Conservation (phyloP, 2,888 invertebrate species). For the Drosophila paramelanica region DNA sequence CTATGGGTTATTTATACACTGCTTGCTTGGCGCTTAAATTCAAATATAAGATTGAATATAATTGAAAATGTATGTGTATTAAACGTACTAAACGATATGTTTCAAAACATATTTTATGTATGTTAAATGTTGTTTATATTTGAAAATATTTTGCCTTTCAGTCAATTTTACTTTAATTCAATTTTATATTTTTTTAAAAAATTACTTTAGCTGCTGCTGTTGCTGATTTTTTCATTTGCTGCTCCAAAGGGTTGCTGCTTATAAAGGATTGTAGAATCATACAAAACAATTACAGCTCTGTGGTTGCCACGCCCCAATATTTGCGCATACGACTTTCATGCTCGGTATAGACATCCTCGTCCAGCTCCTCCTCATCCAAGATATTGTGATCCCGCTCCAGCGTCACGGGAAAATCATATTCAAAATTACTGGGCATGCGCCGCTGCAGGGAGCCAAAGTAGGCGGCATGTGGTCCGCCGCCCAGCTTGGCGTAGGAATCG, state of each 20-base stretch:
- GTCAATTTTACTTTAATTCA: too few species aligned
- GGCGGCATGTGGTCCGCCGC: constrained; percentile 92
- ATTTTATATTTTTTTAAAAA: too few species aligned
- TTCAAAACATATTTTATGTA: background rate
- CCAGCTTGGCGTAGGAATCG: constrained; percentile 63
- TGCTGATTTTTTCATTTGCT: background rate
- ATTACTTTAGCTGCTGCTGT: background rate
- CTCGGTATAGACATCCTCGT: constrained; percentile 90
- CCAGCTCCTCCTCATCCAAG: constrained; percentile 78
- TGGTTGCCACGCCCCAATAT: constrained; percentile 96
- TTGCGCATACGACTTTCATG: constrained; percentile 94
- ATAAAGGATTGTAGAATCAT: too few species aligned
- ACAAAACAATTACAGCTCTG: constrained; percentile 88
- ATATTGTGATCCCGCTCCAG: constrained; percentile 91
- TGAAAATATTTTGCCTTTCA: background rate
- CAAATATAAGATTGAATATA: background rate
- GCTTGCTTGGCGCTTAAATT: background rate
- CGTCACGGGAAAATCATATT: constrained; percentile 93
- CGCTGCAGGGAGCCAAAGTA: constrained; percentile 94
- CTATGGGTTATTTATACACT: background rate
- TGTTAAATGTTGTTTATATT: background rate
- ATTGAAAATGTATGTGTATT: background rate
- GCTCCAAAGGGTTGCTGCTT: too few species aligned
- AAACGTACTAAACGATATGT: background rate
- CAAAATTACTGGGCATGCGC: constrained; percentile 93